Percentiles rank a stretch among this genome's conserved stretches.
Evolutionary conservation across 2,797 vertebrate species (phyloP).

Genomic region (Channallabes apus): DNA sequence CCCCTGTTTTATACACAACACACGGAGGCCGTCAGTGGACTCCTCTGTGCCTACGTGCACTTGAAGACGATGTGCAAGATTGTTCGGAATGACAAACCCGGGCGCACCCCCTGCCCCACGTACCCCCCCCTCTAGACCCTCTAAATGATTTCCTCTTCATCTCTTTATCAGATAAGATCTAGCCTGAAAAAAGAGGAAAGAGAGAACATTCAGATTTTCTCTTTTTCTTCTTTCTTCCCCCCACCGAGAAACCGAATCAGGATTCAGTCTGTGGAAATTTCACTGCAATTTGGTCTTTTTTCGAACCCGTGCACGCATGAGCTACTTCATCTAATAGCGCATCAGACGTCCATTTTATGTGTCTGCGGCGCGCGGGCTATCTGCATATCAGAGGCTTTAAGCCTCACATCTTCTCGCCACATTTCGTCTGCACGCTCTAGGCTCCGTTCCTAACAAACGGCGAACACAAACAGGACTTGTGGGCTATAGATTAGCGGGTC

Average conservation of each 20-base stretch:
- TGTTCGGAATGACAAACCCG: slow-evolving; percentile 54
- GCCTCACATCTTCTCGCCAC: slow-evolving; percentile 9
- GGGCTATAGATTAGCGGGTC: slow-evolving; percentile 59
- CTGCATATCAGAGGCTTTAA: slow-evolving; percentile 27
- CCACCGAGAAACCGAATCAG: neutral
- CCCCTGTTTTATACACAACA: neutral
- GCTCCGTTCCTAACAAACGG: slow-evolving; percentile 62
- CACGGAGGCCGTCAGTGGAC: neutral
- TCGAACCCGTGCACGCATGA: neutral
- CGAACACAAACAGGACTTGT: slow-evolving; percentile 63
- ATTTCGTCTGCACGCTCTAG: slow-evolving; percentile 10
- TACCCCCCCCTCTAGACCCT: slow-evolving; percentile 19
- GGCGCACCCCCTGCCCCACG: slow-evolving; percentile 23
- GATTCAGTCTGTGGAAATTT: slow-evolving; percentile 34
- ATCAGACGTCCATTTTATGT: slow-evolving; percentile 15
- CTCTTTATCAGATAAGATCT: slow-evolving; percentile 58
- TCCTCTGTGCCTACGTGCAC: slow-evolving; percentile 34
- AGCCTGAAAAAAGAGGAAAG: slow-evolving; percentile 39
- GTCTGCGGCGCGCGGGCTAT: slow-evolving; percentile 6
- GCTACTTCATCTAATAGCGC: slow-evolving; percentile 38
- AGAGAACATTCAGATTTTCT: neutral
- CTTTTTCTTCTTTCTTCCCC: too few relatives aligned
- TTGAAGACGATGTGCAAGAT: slow-evolving; percentile 54
- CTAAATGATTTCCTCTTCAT: slow-evolving; percentile 59
- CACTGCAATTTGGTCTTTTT: slow-evolving; percentile 8